These are phyloP conservation scores for Ridgeia piscesae DNA, from an alignment of 1,140 invertebrate genomes.

Conservation along the genomic window DNA sequence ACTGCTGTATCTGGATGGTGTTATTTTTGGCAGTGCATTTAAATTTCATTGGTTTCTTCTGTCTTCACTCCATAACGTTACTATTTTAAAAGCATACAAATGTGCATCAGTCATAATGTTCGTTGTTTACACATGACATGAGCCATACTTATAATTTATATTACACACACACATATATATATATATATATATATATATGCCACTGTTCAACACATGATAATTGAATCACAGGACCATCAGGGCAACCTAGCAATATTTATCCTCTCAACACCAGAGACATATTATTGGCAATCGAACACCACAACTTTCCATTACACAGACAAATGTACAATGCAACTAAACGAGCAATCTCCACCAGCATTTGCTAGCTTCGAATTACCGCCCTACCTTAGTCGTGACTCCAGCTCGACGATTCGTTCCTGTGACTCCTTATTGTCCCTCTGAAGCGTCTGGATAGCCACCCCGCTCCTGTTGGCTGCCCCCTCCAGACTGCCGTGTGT, in stretches of 20 bases:
- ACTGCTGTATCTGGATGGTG: neutral
- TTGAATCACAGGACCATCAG: neutral
- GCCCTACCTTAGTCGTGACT: constrained; percentile 31
- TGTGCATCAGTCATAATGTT: neutral
- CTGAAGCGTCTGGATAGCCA: constrained; percentile 50
- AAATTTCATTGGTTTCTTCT: neutral
- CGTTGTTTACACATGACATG: neutral
- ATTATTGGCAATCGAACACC: neutral
- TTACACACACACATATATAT: too few species aligned
- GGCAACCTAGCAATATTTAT: neutral
- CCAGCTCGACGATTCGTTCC: constrained; percentile 52
- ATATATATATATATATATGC: too few species aligned
- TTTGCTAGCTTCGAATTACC: neutral
- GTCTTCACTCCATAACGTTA: neutral
- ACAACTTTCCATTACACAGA: neutral
- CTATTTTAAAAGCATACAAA: neutral
- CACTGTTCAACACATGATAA: neutral
- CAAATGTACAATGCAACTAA: neutral
- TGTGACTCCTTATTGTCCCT: constrained; percentile 46
- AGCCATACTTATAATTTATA: neutral
- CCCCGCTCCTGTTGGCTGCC: constrained; percentile 48
- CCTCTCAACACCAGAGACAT: neutral
- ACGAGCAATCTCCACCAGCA: neutral
- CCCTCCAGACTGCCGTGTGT: constrained; percentile 46
- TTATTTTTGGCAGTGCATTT: neutral